These are phyloP conservation scores for Cyclargus thomasi DNA, from an alignment of 1,140 invertebrate species.

Conservation along the genomic window DNA sequence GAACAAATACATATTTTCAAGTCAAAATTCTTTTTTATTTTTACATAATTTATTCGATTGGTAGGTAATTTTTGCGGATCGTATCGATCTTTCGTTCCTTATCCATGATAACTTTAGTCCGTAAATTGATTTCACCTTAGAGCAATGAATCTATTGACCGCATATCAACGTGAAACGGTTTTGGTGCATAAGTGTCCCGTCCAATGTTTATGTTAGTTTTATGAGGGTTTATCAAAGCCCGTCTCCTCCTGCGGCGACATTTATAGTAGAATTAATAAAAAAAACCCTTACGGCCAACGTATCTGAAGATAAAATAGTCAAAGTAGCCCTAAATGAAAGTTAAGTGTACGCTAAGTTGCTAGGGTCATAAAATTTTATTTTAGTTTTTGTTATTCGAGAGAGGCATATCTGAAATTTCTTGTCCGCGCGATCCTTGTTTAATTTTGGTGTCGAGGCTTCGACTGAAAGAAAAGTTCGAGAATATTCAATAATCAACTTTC, in stretches of 20 bases:
- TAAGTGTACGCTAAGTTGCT: background rate
- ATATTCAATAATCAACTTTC: too few species aligned
- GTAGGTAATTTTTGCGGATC: too few species aligned
- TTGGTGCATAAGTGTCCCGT: background rate
- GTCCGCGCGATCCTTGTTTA: background rate
- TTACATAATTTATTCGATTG: too few species aligned
- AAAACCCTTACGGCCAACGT: background rate
- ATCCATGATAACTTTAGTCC: too few species aligned
- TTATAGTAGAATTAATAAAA: slow-evolving; percentile 1
- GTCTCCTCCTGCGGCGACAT: background rate
- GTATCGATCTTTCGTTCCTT: too few species aligned
- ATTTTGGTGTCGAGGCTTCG: background rate
- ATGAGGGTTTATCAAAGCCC: background rate
- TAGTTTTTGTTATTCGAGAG: background rate
- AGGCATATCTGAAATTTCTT: background rate
- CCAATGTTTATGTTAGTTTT: background rate
- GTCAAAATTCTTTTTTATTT: too few species aligned
- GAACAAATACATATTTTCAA: too few species aligned
- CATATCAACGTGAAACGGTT: background rate
- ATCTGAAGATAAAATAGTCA: background rate
- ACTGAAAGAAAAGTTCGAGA: too few species aligned
- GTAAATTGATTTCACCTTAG: background rate
- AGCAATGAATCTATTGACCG: background rate
- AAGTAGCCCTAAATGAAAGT: background rate
- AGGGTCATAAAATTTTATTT: background rate